Evolutionary conservation across 2,113 vertebrate species (phyloP), one percentile per base, ranked within the genome.

Genomic region (Microtus montanus): DNA sequence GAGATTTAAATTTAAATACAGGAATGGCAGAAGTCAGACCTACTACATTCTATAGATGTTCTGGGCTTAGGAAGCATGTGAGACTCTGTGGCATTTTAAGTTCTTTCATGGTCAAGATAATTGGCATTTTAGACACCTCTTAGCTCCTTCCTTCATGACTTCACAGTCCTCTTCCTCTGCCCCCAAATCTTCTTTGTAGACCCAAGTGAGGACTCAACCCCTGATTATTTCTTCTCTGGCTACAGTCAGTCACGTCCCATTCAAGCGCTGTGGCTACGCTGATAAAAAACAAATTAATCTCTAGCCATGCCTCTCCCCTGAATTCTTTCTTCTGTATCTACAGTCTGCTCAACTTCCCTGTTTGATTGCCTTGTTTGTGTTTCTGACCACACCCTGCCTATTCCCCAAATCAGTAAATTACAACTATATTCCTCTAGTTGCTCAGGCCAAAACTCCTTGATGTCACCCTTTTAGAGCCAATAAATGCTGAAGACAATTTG

Each of bases 261-360:
- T 22, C 13, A 86, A 89, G 66, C 33, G 10, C 44, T 78, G 41
- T 52, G 75, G 61, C 52, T 41, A 58, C 47, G 9, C 33, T 54
- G 79, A 93, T 87, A 83, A 58, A 58, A 33, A 85, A n/a, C 15
- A 92, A 93, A 78, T 58, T 92, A 84, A 84, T 92, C 94, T 91
- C 79, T 41, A 95, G 64, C 38, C 82, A 79, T 35, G 44, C 22
- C 33, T 82, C 24, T 35, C 28, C 24, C 14, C 38, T 73, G 71
- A 90, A 66, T 93, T 85, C 77, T 52, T 91, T 91, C 54, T 87
- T 20, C 75, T 54, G 6, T 80, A 66, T 79, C 83, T 58, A 61
- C 4, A 12, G 6, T 11, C 44, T 73, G 30, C 80, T 84, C 19
- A 77, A 77, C 26, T 64, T 91, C 54, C 80, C n/a, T 17, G n/a